These are phyloP conservation scores for Tor tambroides DNA, from an alignment of 2,113 vertebrate species.

Conservation along the genomic window DNA sequence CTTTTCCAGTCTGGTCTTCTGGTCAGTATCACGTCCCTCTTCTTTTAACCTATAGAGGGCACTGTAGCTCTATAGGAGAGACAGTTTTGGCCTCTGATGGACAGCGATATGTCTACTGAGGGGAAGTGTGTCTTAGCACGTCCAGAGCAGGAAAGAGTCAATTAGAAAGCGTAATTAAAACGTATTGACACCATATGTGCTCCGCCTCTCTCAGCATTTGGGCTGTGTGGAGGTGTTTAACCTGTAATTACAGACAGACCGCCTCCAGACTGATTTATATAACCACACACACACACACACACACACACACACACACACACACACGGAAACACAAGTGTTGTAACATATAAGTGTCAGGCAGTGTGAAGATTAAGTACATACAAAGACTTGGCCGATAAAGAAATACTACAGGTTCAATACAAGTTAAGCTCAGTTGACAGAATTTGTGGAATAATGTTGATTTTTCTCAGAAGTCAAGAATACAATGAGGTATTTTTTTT, in stretches of 20 bases:
- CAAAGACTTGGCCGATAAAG: not conserved
- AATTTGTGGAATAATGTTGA: not conserved
- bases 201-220: slow-evolving; percentile 63
- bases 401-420: not conserved
- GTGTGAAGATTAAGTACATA: not conserved
- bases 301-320: slow-evolving; percentile 36
- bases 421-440: not conserved
- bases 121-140: slow-evolving; percentile 74
- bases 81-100: not conserved
- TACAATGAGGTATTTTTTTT: no score
- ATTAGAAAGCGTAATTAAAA: slow-evolving; percentile 90
- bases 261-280: slow-evolving; percentile 53
- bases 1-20: not conserved
- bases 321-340: not conserved
- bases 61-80: slow-evolving; percentile 67
- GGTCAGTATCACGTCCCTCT: not conserved
- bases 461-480: no score
- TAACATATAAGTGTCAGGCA: not conserved
- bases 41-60: slow-evolving; percentile 63
- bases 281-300: slow-evolving; percentile 39
- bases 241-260: slow-evolving; percentile 53
- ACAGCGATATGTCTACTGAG: not conserved
- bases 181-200: slow-evolving; percentile 84
- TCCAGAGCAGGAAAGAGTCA: slow-evolving; percentile 83
- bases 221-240: slow-evolving; percentile 59